A percentile compares a stretch with the other conserved stretches of the same genome.
Conservation (phyloP, 2,113 vertebrate species). For the Thunnus thynnus region DNA sequence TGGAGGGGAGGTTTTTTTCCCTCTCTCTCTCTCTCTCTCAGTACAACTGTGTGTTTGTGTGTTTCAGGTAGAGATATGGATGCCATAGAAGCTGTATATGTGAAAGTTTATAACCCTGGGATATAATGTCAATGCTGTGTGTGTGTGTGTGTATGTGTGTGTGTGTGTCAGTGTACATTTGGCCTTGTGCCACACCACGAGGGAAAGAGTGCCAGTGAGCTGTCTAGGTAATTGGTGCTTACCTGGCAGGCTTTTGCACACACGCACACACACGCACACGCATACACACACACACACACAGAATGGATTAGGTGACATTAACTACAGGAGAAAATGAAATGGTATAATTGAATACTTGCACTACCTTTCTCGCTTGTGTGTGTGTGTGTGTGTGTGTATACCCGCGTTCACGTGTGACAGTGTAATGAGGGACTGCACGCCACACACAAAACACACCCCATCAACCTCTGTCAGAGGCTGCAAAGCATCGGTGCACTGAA, state of each 20-base stretch:
- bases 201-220: slow-evolving; percentile 69
- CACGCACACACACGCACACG: slow-evolving; percentile 8
- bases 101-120: slow-evolving; percentile 46
- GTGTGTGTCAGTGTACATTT: slow-evolving; percentile 55
- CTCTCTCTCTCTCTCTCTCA: neutral
- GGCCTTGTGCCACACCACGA: slow-evolving; percentile 69
- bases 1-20: slow-evolving; percentile 2
- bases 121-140: slow-evolving; percentile 30
- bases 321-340: slow-evolving; percentile 68
- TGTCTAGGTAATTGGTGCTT: slow-evolving; percentile 81
- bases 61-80: slow-evolving; percentile 35
- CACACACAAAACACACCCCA: slow-evolving; percentile 74
- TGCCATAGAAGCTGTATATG: slow-evolving; percentile 27
- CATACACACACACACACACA: neutral
- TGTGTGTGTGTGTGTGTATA: slow-evolving; percentile 14
- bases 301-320: slow-evolving; percentile 76
- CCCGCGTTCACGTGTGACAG: slow-evolving; percentile 42
- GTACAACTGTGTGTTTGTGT: slow-evolving; percentile 42
- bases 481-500: slow-evolving; percentile 63
- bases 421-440: slow-evolving; percentile 71
- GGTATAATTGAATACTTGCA: slow-evolving; percentile 70
- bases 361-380: slow-evolving; percentile 38
- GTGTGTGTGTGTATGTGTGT: slow-evolving; percentile 3
- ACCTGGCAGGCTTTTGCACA: slow-evolving; percentile 76
- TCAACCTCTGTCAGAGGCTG: slow-evolving; percentile 77